phyloP scores from a whole-genome alignment of 2,888 invertebrate genomes.

The Pristionchus entomophagus region DNA sequence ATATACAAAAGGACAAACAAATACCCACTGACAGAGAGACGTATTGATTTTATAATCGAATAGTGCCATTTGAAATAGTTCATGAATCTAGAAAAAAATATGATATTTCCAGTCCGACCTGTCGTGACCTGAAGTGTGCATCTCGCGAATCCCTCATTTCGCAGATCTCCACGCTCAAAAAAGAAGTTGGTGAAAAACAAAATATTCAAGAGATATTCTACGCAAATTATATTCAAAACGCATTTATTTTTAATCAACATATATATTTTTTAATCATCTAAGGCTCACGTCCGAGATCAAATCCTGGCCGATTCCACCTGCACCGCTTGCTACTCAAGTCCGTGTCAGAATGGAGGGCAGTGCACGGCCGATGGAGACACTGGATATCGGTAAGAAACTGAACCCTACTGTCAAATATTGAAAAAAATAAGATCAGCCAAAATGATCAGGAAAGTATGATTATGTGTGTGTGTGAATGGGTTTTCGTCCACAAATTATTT shows the following conservation, averaged over 20 bases:
- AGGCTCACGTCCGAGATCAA: not conserved
- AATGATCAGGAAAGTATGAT: no score
- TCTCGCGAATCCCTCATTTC: not conserved
- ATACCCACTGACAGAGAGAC: no score
- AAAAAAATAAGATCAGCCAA: no score
- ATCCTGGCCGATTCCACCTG: not conserved
- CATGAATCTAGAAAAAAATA: no score
- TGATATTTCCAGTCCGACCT: not conserved
- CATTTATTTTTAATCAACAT: not conserved
- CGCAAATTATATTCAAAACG: not conserved
- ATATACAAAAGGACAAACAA: no score
- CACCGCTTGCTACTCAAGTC: slow-evolving; percentile 45
- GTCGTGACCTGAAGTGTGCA: not conserved
- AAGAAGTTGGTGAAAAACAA: not conserved
- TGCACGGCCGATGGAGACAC: slow-evolving; percentile 54
- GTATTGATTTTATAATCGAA: no score
- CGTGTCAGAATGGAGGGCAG: slow-evolving; percentile 61
- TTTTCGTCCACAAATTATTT: no score
- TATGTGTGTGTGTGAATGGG: no score
- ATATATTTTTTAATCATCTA: not conserved
- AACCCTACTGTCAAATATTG: no score
- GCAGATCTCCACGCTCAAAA: not conserved
- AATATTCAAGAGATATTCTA: no score
- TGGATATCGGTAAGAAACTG: slow-evolving; percentile 6
- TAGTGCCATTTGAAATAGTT: no score